Evolutionary conservation across 2,888 invertebrate species (phyloP).

Genomic region (Meliscaeva auricollis): DNA sequence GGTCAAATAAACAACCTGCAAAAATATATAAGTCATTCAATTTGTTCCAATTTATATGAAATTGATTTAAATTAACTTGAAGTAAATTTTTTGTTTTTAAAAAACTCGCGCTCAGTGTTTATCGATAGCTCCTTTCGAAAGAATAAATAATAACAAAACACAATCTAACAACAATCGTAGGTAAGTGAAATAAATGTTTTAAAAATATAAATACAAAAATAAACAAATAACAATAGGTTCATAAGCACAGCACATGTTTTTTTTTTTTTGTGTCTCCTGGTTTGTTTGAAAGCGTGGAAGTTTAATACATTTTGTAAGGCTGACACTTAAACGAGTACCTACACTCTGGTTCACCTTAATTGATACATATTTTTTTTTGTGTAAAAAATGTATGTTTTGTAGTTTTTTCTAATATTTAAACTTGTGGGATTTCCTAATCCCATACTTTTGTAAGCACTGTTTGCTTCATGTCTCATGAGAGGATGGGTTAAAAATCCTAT

Average conservation of each 20-base stretch:
- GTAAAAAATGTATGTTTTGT: too few relatives aligned
- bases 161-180: constrained; percentile 33
- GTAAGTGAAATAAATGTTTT: constrained; percentile 54
- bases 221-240: background rate
- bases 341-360: constrained; percentile 2
- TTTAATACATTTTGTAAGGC: background rate
- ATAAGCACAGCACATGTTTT: constrained; percentile 7
- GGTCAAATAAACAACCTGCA: constrained; percentile 11
- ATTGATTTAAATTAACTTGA: constrained; percentile 72
- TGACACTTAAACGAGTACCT: background rate
- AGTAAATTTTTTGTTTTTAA: constrained; percentile 40
- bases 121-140: constrained; percentile 27
- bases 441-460: too few relatives aligned
- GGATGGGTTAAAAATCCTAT: too few relatives aligned
- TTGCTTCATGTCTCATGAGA: too few relatives aligned
- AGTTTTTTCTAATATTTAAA: too few relatives aligned
- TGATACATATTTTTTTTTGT: background rate
- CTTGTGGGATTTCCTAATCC: too few relatives aligned
- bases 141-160: background rate
- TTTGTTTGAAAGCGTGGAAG: background rate
- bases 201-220: constrained; percentile 2
- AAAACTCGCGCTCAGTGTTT: constrained; percentile 27
- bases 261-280: background rate
- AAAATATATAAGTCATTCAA: constrained; percentile 56
- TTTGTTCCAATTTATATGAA: constrained; percentile 67